These are phyloP conservation scores for Hippocampus mohnikei DNA, from an alignment of 2,113 vertebrate genomes.

Conservation along the genomic window DNA sequence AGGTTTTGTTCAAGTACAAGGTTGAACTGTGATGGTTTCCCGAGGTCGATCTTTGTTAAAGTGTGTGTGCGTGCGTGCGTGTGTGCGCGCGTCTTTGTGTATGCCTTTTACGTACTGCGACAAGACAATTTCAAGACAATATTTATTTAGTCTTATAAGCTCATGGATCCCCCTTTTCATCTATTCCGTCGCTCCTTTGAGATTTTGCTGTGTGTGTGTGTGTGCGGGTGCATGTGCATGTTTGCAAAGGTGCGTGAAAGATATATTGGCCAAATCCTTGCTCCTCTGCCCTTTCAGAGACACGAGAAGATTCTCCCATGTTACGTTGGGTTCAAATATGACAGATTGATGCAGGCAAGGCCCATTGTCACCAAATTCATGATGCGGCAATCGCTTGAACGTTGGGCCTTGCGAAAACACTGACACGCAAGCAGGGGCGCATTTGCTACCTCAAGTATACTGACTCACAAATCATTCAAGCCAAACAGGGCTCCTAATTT, in stretches of 20 bases:
- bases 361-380: too few relatives aligned
- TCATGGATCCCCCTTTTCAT: slow-evolving; percentile 46
- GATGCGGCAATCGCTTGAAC: too few relatives aligned
- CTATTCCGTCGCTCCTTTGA: slow-evolving; percentile 48
- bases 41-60: slow-evolving; percentile 1
- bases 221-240: neutral
- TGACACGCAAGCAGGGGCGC: too few relatives aligned
- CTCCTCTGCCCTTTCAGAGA: slow-evolving; percentile 22
- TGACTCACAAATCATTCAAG: too few relatives aligned
- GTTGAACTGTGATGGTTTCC: slow-evolving; percentile 2
- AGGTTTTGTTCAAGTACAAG: slow-evolving; percentile 30
- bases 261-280: slow-evolving; percentile 35
- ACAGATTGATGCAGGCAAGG: neutral
- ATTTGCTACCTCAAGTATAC: too few relatives aligned
- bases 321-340: neutral
- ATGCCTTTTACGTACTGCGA: slow-evolving; percentile 50
- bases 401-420: too few relatives aligned
- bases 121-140: slow-evolving; percentile 62
- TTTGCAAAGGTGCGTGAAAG: neutral
- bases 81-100: neutral
- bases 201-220: slow-evolving; percentile 11
- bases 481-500: too few relatives aligned
- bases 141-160: slow-evolving; percentile 58
- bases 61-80: neutral
- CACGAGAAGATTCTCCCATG: slow-evolving; percentile 26